Evolutionary conservation across 2,797 vertebrate species (phyloP), one percentile per base, ranked within the genome.

Genomic region (Aeoliscus strigatus): DNA sequence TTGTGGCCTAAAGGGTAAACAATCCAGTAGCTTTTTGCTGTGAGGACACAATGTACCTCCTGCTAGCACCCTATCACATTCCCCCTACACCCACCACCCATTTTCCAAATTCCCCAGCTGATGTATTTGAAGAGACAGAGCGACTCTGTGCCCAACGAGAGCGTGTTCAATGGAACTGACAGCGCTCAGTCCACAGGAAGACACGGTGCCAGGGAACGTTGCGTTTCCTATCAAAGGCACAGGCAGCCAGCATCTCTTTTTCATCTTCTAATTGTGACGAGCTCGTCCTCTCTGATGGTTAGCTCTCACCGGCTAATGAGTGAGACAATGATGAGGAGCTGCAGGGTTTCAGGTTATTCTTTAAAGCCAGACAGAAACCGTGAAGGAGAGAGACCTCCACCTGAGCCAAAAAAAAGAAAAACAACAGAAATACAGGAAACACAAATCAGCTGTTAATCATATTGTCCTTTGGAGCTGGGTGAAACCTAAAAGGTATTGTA

Each of bases 121-220:
- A 83, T 76, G 56, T 64, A 80, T 80, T 37, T 53, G 65, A 80
- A 66, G 59, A 70, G 73, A 83, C 82, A 76, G 70, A 74, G 71
- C 23, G 51, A 66, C 67, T 74, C 54, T 76, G 76, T 79, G 70
- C 60, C 61, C 35, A 32, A 45, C 37, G 66, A 73, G 61, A 40
- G 47, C 17, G 14, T 56, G 29, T 38, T 71, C 60, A 68, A 61
- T 45, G 40, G 49, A 59, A 60, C 48, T 63, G 76, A 80, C 71
- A 51, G 51, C 10, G 48, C 63, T 60, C 59, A 53, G 62, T 75
- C 55, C 32, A 8, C 10, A 14, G 32, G 34, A 53, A 17, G 35
- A 51, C 33, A 8, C 13, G 6, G 31, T 33, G 53, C 51, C 37
- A 16, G 39, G 33, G 45, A 69, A 61, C 56, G 24, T 39, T 3